A percentile compares a stretch with the other conserved stretches of the same genome.
Conservation (phyloP, 2,113 vertebrate genomes). For the Acanthisitta chloris region DNA sequence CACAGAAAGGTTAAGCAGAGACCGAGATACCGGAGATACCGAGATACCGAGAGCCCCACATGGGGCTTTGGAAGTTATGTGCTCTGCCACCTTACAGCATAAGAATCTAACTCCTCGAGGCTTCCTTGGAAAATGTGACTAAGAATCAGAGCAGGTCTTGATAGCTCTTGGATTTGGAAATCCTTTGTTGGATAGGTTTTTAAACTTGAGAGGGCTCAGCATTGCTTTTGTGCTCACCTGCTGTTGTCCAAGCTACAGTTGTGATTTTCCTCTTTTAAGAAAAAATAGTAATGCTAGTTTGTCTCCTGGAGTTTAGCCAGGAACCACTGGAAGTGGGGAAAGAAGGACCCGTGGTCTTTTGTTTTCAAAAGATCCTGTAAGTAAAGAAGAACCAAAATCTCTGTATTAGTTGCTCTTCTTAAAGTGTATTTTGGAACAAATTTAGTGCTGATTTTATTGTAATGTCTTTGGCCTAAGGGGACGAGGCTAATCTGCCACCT, state of each 20-base stretch:
- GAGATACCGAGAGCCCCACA: accelerated
- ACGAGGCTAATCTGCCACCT: background rate
- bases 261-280: background rate
- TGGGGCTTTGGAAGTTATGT: background rate
- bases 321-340: background rate
- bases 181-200: background rate
- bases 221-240: background rate
- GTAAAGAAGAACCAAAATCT: background rate
- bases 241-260: background rate
- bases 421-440: background rate
- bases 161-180: background rate
- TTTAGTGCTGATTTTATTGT: background rate
- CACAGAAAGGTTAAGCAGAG: background rate
- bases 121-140: background rate
- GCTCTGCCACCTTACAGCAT: background rate
- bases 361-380: background rate
- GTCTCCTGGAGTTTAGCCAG: background rate
- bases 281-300: background rate
- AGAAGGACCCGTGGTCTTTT: background rate
- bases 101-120: background rate
- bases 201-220: background rate
- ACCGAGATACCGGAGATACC: background rate
- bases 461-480: background rate
- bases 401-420: background rate
- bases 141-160: background rate